These are phyloP conservation scores for Argynnis bischoffii DNA, from an alignment of 2,888 invertebrate genomes.

Conservation along the genomic window DNA sequence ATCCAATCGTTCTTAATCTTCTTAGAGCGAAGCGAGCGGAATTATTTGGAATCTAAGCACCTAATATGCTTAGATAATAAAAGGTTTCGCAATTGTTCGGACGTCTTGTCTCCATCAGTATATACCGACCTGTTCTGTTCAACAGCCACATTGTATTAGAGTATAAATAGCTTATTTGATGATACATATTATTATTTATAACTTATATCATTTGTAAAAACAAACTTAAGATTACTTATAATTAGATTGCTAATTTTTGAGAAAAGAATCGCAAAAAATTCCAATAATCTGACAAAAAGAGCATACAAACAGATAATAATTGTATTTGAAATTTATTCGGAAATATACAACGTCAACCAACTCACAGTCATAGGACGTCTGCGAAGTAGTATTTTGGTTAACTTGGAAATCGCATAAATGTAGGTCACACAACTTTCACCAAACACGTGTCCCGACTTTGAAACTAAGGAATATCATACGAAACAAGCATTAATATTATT, in stretches of 20 bases:
- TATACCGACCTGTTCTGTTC: slow-evolving; percentile 27
- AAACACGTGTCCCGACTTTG: slow-evolving; percentile 59
- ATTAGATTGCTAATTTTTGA: too few relatives aligned
- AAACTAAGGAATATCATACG: slow-evolving; percentile 45
- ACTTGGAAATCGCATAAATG: slow-evolving; percentile 40
- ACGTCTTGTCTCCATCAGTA: slow-evolving; percentile 37
- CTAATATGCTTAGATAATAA: slow-evolving; percentile 77
- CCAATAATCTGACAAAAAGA: too few relatives aligned
- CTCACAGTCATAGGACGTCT: slow-evolving; percentile 9
- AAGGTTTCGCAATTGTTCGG: slow-evolving; percentile 66
- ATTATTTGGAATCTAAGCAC: slow-evolving; percentile 75
- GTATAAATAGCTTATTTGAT: not conserved
- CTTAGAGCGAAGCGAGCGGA: slow-evolving; percentile 71
- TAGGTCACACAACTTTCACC: slow-evolving; percentile 52
- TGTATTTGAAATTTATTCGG: not conserved
- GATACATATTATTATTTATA: not conserved
- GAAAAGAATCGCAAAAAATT: too few relatives aligned
- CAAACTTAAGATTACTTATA: too few relatives aligned
- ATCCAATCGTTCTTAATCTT: slow-evolving; percentile 81
- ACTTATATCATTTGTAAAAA: not conserved
- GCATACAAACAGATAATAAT: not conserved
- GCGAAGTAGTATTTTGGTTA: slow-evolving; percentile 30
- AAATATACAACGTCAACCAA: not conserved
- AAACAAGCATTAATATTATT: slow-evolving; percentile 46
- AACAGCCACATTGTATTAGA: slow-evolving; percentile 7